Evolutionary conservation across 2,888 invertebrate species (phyloP).

Genomic region (Plagiodera versicolora): DNA sequence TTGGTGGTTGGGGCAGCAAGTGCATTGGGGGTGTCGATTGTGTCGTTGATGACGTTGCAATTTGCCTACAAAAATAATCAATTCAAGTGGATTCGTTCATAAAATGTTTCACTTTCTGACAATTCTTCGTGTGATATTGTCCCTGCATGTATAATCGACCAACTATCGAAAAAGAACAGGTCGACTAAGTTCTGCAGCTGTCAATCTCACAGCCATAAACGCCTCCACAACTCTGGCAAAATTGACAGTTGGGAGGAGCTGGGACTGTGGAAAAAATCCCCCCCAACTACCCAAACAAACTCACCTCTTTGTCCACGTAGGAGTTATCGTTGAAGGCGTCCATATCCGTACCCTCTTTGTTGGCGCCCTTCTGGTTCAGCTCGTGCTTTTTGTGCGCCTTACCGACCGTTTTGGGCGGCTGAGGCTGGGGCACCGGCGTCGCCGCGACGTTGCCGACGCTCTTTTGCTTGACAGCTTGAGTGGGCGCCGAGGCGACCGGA

Average conservation of each 20-base stretch:
- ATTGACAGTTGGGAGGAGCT: constrained; percentile 18
- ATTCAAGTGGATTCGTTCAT: neutral
- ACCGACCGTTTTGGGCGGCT: constrained; percentile 57
- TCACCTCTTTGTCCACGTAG: constrained; percentile 40
- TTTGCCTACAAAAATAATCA: constrained; percentile 1
- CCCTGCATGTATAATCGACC: constrained; percentile 22
- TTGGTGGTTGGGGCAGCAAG: neutral
- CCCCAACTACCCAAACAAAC: constrained; percentile 24
- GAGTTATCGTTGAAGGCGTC: constrained; percentile 58
- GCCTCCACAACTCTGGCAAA: constrained; percentile 17
- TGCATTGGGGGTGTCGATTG: neutral
- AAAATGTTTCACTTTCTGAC: neutral
- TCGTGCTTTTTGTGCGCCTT: constrained; percentile 59
- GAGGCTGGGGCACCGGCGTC: constrained; percentile 47
- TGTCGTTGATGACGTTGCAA: constrained; percentile 4
- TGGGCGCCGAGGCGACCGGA: constrained; percentile 3
- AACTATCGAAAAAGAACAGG: constrained; percentile 15
- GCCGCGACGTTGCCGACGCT: constrained; percentile 27
- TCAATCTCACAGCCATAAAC: constrained; percentile 24
- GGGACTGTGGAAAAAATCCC: constrained; percentile 19
- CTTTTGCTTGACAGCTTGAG: constrained; percentile 27
- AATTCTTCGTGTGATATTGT: constrained; percentile 13
- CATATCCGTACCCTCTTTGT: constrained; percentile 65
- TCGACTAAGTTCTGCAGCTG: constrained; percentile 22
- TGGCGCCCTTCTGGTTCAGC: constrained; percentile 60